Evolutionary conservation across 2,888 invertebrate genomes (phyloP), one percentile per base, ranked within the genome.

Genomic region (Orchesellides sinensis): DNA sequence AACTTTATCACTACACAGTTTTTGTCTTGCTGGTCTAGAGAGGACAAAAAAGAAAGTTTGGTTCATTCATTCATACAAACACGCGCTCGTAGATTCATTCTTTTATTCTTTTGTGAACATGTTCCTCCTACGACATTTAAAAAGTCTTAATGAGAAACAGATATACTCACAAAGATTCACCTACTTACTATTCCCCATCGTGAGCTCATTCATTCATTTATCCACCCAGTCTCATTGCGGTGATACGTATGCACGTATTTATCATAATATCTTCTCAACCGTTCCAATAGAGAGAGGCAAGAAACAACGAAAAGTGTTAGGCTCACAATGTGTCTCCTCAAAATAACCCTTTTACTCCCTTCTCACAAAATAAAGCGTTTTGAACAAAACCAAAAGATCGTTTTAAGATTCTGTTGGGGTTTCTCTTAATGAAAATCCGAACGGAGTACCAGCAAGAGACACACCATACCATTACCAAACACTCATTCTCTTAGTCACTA

Each of bases 381-480:
- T 40, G 29, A 54, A 74, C 59, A 47, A 77, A 56, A 27, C 40
- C 19, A 63, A 70, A 61, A 63, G 63, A 68, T 78, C 68, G 47
- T 10, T 68, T 68, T 35, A 68, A 77, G 56, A 77, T 59, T 68
- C 66, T 77, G 66, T 29, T 68, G 77, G 77, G 77, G 66, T 56
- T 77, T 68, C 47, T n/a, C 23, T 56, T 70, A 70, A 70, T 61
- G 70, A 61, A 70, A 78, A 78, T 78, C 63, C 59, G 68, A 77
- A 12, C 10, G 5, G 21, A 63, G 32, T 40, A 21, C 65, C 21
- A 56, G 59, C 47, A 72, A n/a, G 32, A 49, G 49, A 56, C 45
- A 40, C 12, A 66, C 25, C 45, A n/a, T 69, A 6, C 52, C 47
- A 29, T 21, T 49, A n/a, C 45, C 45, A 70, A 54, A 32, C 52